A percentile compares a stretch with the other conserved stretches of the same genome.
Evolutionary conservation across 2,888 invertebrate genomes (phyloP).

Genomic region (Apamea anceps): DNA sequence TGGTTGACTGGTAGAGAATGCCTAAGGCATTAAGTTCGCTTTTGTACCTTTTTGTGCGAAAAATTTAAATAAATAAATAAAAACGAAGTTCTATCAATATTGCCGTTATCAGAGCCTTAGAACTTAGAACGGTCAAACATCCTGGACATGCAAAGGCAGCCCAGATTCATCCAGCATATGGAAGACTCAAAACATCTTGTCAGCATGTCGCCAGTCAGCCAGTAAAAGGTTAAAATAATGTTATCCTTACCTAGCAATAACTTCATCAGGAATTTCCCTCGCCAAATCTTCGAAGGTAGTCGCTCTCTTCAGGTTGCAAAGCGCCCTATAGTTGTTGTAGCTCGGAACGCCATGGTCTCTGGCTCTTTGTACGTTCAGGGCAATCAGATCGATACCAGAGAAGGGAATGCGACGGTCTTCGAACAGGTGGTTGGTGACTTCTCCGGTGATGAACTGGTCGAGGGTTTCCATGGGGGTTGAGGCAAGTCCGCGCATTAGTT

Average conservation of each 20-base stretch:
- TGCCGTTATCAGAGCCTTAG: neutral
- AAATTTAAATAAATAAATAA: no score
- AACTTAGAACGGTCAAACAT: neutral
- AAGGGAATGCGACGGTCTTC: constrained; percentile 97
- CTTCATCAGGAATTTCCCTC: constrained; percentile 96
- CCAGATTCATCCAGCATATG: neutral
- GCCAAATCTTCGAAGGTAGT: constrained; percentile 96
- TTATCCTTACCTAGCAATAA: constrained; percentile 90
- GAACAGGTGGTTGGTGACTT: constrained; percentile 98
- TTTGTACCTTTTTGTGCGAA: no score
- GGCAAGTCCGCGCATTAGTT: constrained; percentile 95
- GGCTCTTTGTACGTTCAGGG: constrained; percentile 96
- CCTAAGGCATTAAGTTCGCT: no score
- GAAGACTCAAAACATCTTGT: neutral
- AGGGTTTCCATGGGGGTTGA: constrained; percentile 98
- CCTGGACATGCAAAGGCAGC: neutral
- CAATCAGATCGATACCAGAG: constrained; percentile 97
- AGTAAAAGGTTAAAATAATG: neutral
- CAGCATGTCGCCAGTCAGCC: neutral
- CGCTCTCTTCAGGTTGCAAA: constrained; percentile 97
- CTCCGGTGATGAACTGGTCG: constrained; percentile 98
- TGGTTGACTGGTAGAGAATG: no score
- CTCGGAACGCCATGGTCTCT: constrained; percentile 97
- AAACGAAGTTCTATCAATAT: neutral
- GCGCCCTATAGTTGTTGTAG: constrained; percentile 97